Evolutionary conservation across 2,888 invertebrate genomes (phyloP).

Genomic region (Drosophila merina): DNA sequence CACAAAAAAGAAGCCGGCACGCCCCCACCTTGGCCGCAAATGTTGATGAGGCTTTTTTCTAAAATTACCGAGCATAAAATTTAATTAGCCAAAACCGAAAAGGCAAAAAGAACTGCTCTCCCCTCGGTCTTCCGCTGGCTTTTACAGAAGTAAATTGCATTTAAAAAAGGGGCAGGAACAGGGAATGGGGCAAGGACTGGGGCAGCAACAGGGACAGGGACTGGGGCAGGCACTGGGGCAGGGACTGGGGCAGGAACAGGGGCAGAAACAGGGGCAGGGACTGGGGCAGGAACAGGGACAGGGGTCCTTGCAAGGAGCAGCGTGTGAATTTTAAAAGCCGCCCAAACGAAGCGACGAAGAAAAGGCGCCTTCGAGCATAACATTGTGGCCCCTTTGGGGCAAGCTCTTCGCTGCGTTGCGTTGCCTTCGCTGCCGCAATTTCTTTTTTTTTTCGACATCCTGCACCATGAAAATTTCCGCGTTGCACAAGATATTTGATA

Average conservation of each 20-base stretch:
- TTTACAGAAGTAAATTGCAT: slow-evolving; percentile 71
- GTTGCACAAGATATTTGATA: too few relatives aligned
- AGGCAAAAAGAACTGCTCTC: slow-evolving; percentile 40
- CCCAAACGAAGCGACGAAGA: slow-evolving; percentile 34
- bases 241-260: too few relatives aligned
- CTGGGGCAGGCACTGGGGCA: too few relatives aligned
- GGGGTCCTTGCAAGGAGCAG: slow-evolving; percentile 48
- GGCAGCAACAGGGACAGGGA: too few relatives aligned
- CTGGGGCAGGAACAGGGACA: too few relatives aligned
- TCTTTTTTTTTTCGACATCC: neutral
- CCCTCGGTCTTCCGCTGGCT: slow-evolving; percentile 16
- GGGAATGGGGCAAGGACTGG: too few relatives aligned
- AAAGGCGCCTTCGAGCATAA: slow-evolving; percentile 43
- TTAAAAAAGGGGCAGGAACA: slow-evolving; percentile 42
- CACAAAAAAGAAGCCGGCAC: slow-evolving; percentile 16
- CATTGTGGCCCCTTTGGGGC: slow-evolving; percentile 40
- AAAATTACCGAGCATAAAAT: slow-evolving; percentile 79
- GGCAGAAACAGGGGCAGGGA: too few relatives aligned
- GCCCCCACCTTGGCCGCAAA: neutral
- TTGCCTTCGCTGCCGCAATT: slow-evolving; percentile 1
- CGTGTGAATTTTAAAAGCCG: slow-evolving; percentile 73
- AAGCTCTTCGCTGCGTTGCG: slow-evolving; percentile 37
- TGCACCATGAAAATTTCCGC: neutral
- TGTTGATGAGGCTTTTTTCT: slow-evolving; percentile 59
- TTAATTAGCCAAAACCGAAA: slow-evolving; percentile 78